Evolutionary conservation across 2,797 vertebrate species (phyloP).

Genomic region (Chelon auratus): DNA sequence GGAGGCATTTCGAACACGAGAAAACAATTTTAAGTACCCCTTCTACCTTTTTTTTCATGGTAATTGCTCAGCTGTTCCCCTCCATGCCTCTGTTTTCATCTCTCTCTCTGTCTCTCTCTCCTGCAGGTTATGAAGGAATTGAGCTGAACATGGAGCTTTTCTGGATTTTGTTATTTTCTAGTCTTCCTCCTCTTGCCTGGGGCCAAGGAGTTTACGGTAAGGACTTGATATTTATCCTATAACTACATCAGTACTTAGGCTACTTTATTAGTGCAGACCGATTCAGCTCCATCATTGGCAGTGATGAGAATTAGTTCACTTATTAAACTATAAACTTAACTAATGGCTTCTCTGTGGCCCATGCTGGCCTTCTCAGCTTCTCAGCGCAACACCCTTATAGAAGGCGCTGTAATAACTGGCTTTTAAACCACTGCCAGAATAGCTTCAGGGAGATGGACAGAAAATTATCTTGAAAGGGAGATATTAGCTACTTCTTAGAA

Average conservation of each 20-base stretch:
- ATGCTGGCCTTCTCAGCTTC: slow-evolving; percentile 29
- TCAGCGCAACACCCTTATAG: slow-evolving; percentile 29
- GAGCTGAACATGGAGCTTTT: slow-evolving; percentile 88
- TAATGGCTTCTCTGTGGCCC: slow-evolving; percentile 38
- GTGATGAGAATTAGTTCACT: slow-evolving; percentile 46
- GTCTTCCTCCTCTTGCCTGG: slow-evolving; percentile 73
- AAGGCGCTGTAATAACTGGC: slow-evolving; percentile 42
- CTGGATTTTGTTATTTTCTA: slow-evolving; percentile 88
- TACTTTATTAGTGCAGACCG: slow-evolving; percentile 39
- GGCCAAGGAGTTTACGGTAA: slow-evolving; percentile 89
- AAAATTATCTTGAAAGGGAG: slow-evolving; percentile 67
- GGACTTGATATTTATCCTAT: slow-evolving; percentile 43
- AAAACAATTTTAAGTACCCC: slow-evolving; percentile 24
- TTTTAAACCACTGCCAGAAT: slow-evolving; percentile 54
- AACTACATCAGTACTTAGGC: slow-evolving; percentile 14
- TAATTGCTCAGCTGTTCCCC: slow-evolving; percentile 25
- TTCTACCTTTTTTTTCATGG: slow-evolving; percentile 6
- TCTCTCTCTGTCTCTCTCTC: slow-evolving; percentile 7
- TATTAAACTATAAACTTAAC: slow-evolving; percentile 59
- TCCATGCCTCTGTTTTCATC: slow-evolving; percentile 7
- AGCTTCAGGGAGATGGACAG: slow-evolving; percentile 57
- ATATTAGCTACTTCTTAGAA: slow-evolving; percentile 52
- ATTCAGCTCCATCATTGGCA: slow-evolving; percentile 16
- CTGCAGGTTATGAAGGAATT: slow-evolving; percentile 85
- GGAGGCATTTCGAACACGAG: slow-evolving; percentile 36